Conservation (phyloP, 2,888 invertebrate species). For the Embidobia sp. region DNA sequence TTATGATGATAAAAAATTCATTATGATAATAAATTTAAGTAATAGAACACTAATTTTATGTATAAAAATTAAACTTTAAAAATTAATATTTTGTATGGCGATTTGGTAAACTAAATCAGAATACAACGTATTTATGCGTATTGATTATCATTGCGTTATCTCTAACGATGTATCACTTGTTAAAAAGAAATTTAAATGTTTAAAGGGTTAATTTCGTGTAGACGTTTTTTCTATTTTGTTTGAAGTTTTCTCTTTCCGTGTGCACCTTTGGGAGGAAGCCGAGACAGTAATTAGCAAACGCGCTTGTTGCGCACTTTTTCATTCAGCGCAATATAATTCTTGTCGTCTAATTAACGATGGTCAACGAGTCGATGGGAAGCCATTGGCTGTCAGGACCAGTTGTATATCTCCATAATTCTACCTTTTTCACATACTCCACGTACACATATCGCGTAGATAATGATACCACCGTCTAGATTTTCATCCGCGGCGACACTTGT, state of each 20-base stretch:
- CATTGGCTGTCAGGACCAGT: slow-evolving; percentile 58
- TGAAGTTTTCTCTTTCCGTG: slow-evolving; percentile 18
- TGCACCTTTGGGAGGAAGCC: slow-evolving; percentile 49
- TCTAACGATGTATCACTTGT: too few relatives aligned
- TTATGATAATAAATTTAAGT: too few relatives aligned
- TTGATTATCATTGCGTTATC: too few relatives aligned
- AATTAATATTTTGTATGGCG: too few relatives aligned
- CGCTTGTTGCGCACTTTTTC: slow-evolving; percentile 68
- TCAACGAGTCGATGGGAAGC: slow-evolving; percentile 59
- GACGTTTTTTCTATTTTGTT: slow-evolving; percentile 2
- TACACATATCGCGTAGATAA: slow-evolving; percentile 16
- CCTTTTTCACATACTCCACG: slow-evolving; percentile 24
- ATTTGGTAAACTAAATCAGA: too few relatives aligned
- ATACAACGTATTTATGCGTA: too few relatives aligned
- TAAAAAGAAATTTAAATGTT: too few relatives aligned
- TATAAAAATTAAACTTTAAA: too few relatives aligned
- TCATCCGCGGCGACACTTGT: slow-evolving; percentile 8
- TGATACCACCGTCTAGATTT: slow-evolving; percentile 53
- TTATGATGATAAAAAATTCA: too few relatives aligned
- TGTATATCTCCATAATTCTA: slow-evolving; percentile 53
- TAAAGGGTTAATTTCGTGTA: too few relatives aligned
- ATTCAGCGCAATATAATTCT: slow-evolving; percentile 33
- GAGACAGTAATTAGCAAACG: slow-evolving; percentile 74
- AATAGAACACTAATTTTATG: too few relatives aligned
- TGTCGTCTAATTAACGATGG: slow-evolving; percentile 67